Percentiles rank a stretch among this genome's conserved stretches.
These are phyloP conservation scores for Lagopus muta DNA, from an alignment of 2,113 vertebrate genomes.

Conservation along the genomic window DNA sequence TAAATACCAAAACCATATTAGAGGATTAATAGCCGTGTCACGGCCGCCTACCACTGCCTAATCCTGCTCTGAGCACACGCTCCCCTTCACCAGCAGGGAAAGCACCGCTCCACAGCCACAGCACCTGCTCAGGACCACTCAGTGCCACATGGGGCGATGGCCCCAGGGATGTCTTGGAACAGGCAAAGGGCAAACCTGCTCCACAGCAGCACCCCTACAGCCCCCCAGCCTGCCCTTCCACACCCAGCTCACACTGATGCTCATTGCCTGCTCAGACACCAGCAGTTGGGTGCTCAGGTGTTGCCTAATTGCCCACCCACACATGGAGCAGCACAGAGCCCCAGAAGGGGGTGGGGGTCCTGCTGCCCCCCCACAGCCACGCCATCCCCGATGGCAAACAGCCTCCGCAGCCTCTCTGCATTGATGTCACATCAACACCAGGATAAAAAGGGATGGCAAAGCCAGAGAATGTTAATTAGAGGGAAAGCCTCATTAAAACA, in stretches of 20 bases:
- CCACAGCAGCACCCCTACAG: no score
- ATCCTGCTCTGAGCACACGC: not conserved
- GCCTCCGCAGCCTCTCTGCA: conserved; percentile 42
- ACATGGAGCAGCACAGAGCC: no score
- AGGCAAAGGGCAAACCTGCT: not conserved
- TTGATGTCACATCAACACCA: conserved; percentile 49
- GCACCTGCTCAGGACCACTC: not conserved
- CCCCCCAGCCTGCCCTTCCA: no score
- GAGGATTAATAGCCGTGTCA: not conserved
- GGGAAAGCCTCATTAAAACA: conserved; percentile 18
- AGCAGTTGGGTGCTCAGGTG: not conserved
- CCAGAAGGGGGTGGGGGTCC: no score
- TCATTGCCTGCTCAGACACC: not conserved
- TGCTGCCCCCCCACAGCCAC: not conserved
- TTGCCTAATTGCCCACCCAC: not conserved
- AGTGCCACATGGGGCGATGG: accelerated
- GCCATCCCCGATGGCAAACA: conserved; percentile 12
- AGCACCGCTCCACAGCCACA: accelerated
- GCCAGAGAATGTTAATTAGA: conserved; percentile 43
- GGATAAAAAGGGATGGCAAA: conserved; percentile 55
- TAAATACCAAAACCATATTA: not conserved
- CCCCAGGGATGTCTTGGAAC: not conserved
- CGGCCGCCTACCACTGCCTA: not conserved
- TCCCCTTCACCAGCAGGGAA: not conserved
- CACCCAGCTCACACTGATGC: no score